These are phyloP conservation scores for Nephrotoma guestfalica DNA, from an alignment of 2,888 invertebrate genomes.

Conservation along the genomic window DNA sequence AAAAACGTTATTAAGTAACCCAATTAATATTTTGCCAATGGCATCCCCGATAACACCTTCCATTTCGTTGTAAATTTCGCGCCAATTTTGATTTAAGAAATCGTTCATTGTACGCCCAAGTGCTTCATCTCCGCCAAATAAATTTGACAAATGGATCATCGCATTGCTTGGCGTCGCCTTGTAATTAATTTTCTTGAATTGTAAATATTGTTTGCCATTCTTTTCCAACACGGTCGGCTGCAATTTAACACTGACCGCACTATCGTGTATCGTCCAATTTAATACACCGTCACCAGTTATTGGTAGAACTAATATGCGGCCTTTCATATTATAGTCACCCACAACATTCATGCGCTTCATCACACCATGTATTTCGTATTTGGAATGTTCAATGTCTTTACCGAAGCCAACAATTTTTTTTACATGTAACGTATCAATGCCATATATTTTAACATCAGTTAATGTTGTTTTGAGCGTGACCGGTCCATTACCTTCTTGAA, in stretches of 20 bases:
- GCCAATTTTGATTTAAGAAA: constrained; percentile 42
- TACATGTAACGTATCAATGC: not conserved
- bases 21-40: not conserved
- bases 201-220: constrained; percentile 42
- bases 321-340: constrained; percentile 45
- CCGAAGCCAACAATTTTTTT: not conserved
- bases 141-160: constrained; percentile 40
- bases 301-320: constrained; percentile 42
- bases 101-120: constrained; percentile 41
- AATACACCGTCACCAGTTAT: constrained; percentile 44
- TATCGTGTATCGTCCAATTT: constrained; percentile 44
- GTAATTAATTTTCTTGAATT: constrained; percentile 39
- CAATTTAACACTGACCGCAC: constrained; percentile 39
- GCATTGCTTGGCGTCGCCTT: constrained; percentile 40
- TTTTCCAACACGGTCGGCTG: constrained; percentile 37
- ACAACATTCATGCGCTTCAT: constrained; percentile 34
- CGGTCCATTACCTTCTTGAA: not conserved
- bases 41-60: constrained; percentile 27
- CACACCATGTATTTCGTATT: not conserved
- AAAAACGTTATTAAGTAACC: not conserved
- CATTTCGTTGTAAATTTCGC: constrained; percentile 42
- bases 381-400: not conserved
- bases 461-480: not conserved
- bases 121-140: constrained; percentile 40
- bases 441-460: not conserved